These are phyloP conservation scores for Heliothis virescens DNA, from an alignment of 1,140 invertebrate genomes.

Conservation along the genomic window DNA sequence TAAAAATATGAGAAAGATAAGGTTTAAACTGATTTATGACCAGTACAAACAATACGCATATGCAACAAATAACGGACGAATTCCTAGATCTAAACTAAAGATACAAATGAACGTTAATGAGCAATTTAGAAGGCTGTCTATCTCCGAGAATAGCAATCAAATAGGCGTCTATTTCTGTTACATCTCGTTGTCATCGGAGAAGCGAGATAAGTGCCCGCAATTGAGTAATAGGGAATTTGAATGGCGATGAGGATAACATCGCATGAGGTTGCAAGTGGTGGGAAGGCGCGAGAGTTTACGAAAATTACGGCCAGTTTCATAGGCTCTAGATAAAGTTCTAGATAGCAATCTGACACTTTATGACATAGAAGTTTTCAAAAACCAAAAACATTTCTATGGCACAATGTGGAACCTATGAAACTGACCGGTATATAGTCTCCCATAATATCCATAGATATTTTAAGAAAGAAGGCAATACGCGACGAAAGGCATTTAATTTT, in stretches of 20 bases:
- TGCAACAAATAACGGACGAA: neutral
- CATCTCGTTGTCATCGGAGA: constrained; percentile 66
- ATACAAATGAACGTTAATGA: constrained; percentile 35
- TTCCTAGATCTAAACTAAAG: constrained; percentile 29
- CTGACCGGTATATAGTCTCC: no score
- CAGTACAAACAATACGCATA: neutral
- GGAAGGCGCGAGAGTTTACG: neutral
- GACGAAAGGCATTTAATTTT: neutral
- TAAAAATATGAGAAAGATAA: no score
- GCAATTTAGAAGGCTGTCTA: constrained; percentile 34
- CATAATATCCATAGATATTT: neutral
- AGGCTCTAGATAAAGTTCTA: no score
- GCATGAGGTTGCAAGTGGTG: constrained; percentile 56
- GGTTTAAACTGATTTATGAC: no score
- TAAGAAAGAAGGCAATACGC: neutral
- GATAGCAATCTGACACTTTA: no score
- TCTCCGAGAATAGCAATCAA: constrained; percentile 48
- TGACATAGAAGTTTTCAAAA: no score
- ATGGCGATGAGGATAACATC: constrained; percentile 64
- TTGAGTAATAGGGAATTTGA: constrained; percentile 80
- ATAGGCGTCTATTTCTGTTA: constrained; percentile 63
- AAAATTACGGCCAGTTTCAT: no score
- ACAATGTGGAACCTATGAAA: no score
- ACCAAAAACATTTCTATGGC: no score
- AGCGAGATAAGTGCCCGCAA: constrained; percentile 76